Percentiles rank a stretch among this genome's conserved stretches.
Conservation (phyloP, 2,113 vertebrate species). For the Sebastes schlegelii region DNA sequence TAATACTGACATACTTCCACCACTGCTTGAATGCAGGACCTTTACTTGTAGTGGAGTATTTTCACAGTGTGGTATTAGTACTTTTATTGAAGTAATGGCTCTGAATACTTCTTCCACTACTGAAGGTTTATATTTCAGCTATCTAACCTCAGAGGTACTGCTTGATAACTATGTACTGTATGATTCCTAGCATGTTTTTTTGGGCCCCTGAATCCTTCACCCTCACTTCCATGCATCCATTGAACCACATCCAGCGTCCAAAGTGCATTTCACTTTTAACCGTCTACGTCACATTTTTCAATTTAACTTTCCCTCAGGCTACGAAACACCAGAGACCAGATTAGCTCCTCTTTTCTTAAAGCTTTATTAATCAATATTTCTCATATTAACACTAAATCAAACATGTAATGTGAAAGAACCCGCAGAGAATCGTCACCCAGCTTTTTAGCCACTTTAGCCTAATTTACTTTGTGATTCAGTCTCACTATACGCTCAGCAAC, state of each 20-base stretch:
- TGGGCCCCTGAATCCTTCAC: neutral
- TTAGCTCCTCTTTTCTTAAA: slow-evolving; percentile 21
- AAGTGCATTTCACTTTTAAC: neutral
- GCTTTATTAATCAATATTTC: slow-evolving; percentile 23
- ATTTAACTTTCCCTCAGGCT: slow-evolving; percentile 4
- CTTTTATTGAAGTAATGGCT: neutral
- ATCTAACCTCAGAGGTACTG: too few species aligned
- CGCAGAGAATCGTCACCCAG: slow-evolving; percentile 2
- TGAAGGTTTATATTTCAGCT: too few species aligned
- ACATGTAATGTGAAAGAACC: slow-evolving; percentile 2
- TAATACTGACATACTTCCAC: neutral
- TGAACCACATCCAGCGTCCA: neutral
- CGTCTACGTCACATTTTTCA: slow-evolving; percentile 12
- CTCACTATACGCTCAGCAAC: neutral
- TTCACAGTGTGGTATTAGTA: neutral
- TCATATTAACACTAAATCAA: slow-evolving; percentile 14
- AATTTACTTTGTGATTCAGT: neutral
- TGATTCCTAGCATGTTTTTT: neutral
- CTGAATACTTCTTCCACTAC: too few species aligned
- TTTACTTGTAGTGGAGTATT: neutral
- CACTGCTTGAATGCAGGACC: neutral
- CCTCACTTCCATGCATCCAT: neutral
- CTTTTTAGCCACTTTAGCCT: slow-evolving; percentile 10
- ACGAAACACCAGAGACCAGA: slow-evolving; percentile 13
- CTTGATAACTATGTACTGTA: neutral